These are phyloP conservation scores for Oenanthe melanoleuca DNA, from an alignment of 2,113 vertebrate genomes.

Conservation along the genomic window DNA sequence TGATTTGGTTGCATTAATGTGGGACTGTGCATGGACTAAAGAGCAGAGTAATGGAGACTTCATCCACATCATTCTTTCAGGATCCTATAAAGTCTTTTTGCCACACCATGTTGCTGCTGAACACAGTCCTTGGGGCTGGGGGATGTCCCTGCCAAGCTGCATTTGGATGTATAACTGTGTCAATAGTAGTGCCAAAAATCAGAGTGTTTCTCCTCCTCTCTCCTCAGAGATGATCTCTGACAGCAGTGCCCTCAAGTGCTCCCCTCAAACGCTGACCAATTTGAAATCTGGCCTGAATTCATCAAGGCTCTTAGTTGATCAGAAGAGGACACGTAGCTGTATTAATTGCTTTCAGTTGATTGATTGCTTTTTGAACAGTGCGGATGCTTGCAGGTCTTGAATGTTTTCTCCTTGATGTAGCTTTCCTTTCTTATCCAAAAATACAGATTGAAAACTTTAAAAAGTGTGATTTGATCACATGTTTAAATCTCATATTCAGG, in stretches of 20 bases:
- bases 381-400: neutral
- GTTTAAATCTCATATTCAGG: neutral
- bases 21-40: fast-evolving
- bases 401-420: neutral
- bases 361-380: neutral
- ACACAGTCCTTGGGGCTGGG: neutral
- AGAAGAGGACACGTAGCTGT: neutral
- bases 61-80: neutral
- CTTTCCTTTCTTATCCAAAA: neutral
- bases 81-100: neutral
- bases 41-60: neutral
- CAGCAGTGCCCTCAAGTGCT: neutral
- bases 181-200: neutral
- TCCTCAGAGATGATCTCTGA: conserved; percentile 8
- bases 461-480: neutral
- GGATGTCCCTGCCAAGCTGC: neutral
- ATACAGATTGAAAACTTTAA: neutral
- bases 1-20: neutral
- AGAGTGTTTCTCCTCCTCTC: neutral
- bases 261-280: fast-evolving
- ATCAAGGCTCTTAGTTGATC: conserved; percentile 16
- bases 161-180: neutral
- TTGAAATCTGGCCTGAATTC: conserved; percentile 10
- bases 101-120: neutral
- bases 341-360: neutral